Evolutionary conservation across 2,888 invertebrate genomes (phyloP).

Genomic region (Thelaira solivaga): DNA sequence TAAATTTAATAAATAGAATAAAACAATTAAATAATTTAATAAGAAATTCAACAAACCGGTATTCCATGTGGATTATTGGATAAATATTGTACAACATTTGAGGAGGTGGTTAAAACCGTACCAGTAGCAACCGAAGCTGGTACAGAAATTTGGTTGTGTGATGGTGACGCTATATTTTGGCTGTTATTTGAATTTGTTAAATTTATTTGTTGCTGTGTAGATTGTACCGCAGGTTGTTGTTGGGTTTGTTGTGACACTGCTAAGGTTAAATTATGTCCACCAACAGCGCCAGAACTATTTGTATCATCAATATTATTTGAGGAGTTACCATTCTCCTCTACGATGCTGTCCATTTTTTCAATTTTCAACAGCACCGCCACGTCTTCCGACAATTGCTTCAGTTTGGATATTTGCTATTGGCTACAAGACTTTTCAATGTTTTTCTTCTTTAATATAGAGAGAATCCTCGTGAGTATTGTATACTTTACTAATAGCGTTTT

Average conservation of each 20-base stretch:
- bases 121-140: constrained; percentile 61
- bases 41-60: constrained; percentile 79
- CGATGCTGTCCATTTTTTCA: constrained; percentile 90
- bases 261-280: constrained; percentile 64
- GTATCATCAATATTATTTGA: constrained; percentile 72
- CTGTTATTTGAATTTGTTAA: constrained; percentile 66
- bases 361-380: constrained; percentile 80
- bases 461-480: not conserved
- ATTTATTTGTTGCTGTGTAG: constrained; percentile 68
- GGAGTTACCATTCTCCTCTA: constrained; percentile 89
- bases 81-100: constrained; percentile 92
- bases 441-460: not conserved
- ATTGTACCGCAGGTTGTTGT: constrained; percentile 24
- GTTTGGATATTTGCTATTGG: constrained; percentile 72
- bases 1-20: not conserved
- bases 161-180: constrained; percentile 39
- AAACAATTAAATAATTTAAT: not conserved
- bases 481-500: constrained; percentile 16
- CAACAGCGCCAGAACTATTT: constrained; percentile 58
- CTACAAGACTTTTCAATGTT: not conserved
- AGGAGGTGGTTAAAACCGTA: constrained; percentile 79
- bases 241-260: constrained; percentile 63
- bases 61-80: constrained; percentile 80
- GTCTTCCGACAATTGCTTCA: constrained; percentile 79
- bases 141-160: constrained; percentile 32